Evolutionary conservation across 1,140 invertebrate genomes (phyloP).

Genomic region (Cylas formicarius): DNA sequence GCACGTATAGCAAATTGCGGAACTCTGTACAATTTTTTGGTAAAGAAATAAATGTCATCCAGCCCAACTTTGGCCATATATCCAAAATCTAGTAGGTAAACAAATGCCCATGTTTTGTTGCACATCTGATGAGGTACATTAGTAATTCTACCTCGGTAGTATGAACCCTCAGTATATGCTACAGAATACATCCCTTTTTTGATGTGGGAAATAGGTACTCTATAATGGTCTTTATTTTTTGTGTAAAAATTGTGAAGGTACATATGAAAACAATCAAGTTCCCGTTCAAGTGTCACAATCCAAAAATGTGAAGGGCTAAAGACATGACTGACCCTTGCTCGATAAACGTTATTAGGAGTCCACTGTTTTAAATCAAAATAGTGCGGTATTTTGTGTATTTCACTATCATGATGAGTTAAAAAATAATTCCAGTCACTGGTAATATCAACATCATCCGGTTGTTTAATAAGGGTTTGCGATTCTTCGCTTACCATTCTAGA

Average conservation of each 20-base stretch:
- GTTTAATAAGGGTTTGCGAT: too few relatives aligned
- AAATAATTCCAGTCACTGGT: too few relatives aligned
- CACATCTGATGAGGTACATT: conserved; percentile 6
- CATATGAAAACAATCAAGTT: conserved; percentile 14
- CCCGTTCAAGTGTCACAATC: conserved; percentile 18
- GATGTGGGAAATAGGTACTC: conserved; percentile 4
- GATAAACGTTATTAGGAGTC: conserved; percentile 9
- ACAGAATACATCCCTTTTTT: conserved; percentile 18
- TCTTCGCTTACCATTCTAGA: too few relatives aligned
- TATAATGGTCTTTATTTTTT: conserved; percentile 12
- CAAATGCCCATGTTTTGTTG: conserved; percentile 3
- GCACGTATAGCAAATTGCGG: conserved; percentile 20
- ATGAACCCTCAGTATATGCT: conserved; percentile 13
- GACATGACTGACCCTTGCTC: conserved; percentile 15
- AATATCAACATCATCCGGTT: too few relatives aligned
- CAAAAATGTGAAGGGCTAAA: conserved; percentile 25
- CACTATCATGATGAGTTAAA: too few relatives aligned
- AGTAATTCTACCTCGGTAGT: conserved; percentile 15
- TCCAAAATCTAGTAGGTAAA: conserved; percentile 25
- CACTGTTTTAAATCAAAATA: conserved; percentile 18
- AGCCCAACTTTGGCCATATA: conserved; percentile 9
- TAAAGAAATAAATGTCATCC: conserved; percentile 19
- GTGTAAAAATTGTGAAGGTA: conserved; percentile 21
- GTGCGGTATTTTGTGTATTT: conserved; percentile 14
- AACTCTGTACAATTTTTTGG: conserved; percentile 16